These are phyloP conservation scores for Disparrhopalites patrizii DNA, from an alignment of 2,888 invertebrate species.

Conservation along the genomic window DNA sequence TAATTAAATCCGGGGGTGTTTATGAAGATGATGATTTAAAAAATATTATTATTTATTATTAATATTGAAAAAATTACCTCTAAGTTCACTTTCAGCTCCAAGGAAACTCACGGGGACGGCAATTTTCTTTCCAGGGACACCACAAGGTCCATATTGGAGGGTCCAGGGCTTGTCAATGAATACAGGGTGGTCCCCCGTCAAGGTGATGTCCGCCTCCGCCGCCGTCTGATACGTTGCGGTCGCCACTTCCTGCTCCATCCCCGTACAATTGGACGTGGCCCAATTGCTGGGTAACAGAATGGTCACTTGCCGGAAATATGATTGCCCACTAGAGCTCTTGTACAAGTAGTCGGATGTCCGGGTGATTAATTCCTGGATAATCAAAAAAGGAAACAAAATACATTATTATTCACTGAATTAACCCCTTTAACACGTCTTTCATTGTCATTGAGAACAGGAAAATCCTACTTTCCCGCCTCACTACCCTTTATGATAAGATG, in stretches of 20 bases:
- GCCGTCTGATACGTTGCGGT: constrained; percentile 46
- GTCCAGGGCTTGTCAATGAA: constrained; percentile 48
- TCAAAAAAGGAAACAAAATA: too few species aligned
- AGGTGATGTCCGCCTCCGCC: constrained; percentile 40
- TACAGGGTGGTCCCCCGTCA: constrained; percentile 47
- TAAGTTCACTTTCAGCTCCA: constrained; percentile 30
- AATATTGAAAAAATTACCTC: constrained; percentile 33
- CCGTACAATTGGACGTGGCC: constrained; percentile 47
- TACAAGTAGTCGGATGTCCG: constrained; percentile 47
- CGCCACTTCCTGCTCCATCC: constrained; percentile 38
- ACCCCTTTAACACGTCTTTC: too few species aligned
- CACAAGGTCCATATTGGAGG: constrained; percentile 49
- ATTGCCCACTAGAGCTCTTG: constrained; percentile 43
- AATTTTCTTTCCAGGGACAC: constrained; percentile 47
- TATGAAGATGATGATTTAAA: too few species aligned
- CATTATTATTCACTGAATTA: too few species aligned
- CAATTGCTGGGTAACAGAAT: constrained; percentile 46
- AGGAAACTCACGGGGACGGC: constrained; percentile 45
- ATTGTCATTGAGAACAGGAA: too few species aligned
- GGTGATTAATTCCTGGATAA: constrained; percentile 44
- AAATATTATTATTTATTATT: too few species aligned
- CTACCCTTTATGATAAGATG: too few species aligned
- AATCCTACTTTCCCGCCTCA: too few species aligned
- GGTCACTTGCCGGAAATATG: constrained; percentile 47
- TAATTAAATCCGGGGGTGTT: too few species aligned